phyloP scores from a whole-genome alignment of 2,113 vertebrate species.

The Athene noctua region DNA sequence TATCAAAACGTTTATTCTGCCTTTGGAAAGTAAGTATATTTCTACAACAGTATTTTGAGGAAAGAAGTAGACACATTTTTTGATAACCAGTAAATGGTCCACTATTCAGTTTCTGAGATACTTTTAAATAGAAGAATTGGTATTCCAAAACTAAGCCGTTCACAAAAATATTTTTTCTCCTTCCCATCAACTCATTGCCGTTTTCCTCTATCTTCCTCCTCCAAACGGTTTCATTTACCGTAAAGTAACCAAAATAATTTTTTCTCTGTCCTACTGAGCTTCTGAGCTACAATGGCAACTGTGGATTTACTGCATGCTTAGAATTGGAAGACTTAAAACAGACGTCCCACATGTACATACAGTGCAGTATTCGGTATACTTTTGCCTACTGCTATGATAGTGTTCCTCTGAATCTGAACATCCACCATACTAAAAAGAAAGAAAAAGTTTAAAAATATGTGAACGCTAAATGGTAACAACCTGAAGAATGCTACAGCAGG shows the following conservation, averaged over 20 bases:
- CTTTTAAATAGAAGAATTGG: neutral
- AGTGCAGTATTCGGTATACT: neutral
- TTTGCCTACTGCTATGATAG: neutral
- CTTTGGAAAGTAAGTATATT: constrained; percentile 36
- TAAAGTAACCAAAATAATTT: neutral
- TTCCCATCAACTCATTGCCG: neutral
- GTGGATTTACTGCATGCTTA: neutral
- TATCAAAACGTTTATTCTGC: constrained; percentile 60
- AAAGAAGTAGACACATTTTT: neutral
- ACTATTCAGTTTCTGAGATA: neutral
- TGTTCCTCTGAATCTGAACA: neutral
- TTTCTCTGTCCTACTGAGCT: neutral
- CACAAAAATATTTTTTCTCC: neutral
- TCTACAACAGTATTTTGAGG: neutral
- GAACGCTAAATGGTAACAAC: neutral
- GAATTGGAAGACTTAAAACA: neutral
- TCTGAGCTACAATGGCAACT: neutral
- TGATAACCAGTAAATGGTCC: neutral
- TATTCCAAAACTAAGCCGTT: neutral
- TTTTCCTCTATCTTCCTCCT: neutral
- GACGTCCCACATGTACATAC: neutral
- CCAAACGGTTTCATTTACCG: neutral
- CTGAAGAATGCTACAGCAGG: neutral
- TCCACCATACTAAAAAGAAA: neutral
- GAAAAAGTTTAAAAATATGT: neutral